Conservation (phyloP, 64 coral and sea anemone species). For the Pocillopora damicornis region DNA sequence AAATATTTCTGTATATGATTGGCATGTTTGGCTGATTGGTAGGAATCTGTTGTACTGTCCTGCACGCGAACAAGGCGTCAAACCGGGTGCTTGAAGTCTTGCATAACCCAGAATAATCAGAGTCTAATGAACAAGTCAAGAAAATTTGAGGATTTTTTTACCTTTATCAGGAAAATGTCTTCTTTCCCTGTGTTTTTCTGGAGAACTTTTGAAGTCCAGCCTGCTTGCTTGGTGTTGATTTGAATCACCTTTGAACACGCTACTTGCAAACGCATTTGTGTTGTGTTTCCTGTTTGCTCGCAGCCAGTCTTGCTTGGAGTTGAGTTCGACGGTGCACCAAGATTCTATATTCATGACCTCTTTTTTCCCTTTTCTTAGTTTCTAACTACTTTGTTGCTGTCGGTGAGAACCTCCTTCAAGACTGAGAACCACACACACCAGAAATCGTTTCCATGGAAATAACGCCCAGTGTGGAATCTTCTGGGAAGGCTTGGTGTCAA, state of each 20-base stretch:
- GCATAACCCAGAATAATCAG: too few species aligned
- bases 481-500: background rate
- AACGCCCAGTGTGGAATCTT: background rate
- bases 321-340: constrained; percentile 89
- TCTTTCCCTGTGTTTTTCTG: constrained; percentile 72
- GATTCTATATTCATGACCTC: constrained; percentile 81
- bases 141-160: background rate
- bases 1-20: too few species aligned
- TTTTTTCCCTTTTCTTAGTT: too few species aligned
- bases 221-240: constrained; percentile 72
- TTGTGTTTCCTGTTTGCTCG: constrained; percentile 89
- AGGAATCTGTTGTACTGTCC: too few species aligned
- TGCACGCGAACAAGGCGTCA: too few species aligned
- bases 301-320: constrained; percentile 88
- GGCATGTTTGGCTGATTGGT: too few species aligned
- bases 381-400: too few species aligned
- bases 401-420: too few species aligned
- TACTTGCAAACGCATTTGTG: constrained; percentile 72
- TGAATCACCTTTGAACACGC: constrained; percentile 80
- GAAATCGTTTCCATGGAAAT: constrained; percentile 2
- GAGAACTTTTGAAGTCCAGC: constrained; percentile 63
- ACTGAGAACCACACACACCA: too few species aligned
- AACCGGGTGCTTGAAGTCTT: too few species aligned
- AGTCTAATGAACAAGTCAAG: background rate
- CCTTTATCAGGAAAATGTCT: constrained; percentile 88